Conservation (phyloP, 37 sponge, comb jelly and placozoan genomes). For the Spongilla lacustris region DNA sequence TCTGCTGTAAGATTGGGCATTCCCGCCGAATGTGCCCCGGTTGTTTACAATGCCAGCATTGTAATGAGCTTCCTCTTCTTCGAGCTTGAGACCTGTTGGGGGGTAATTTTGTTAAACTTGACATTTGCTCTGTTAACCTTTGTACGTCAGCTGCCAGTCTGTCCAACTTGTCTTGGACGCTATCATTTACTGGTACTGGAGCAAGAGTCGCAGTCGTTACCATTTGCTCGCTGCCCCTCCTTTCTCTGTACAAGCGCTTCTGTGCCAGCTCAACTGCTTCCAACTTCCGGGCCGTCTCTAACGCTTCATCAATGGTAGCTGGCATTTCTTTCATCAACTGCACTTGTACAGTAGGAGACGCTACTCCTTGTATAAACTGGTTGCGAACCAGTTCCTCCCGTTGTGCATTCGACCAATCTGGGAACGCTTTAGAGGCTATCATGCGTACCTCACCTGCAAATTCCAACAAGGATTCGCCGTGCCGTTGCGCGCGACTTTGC, state of each 20-base stretch:
- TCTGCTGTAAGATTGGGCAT: not conserved
- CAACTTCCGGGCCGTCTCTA: not conserved
- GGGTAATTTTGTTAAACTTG: not conserved
- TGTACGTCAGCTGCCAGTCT: not conserved
- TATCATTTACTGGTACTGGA: not conserved
- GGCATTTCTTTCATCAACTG: conserved; percentile 3
- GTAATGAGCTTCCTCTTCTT: not conserved
- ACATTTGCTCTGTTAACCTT: not conserved
- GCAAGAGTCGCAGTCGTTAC: not conserved
- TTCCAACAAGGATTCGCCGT: no score
- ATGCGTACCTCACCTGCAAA: no score
- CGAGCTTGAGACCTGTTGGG: not conserved
- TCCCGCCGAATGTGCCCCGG: not conserved
- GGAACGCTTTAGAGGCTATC: no score
- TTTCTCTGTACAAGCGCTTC: not conserved
- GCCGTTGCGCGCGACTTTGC: no score
- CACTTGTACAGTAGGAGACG: conserved; percentile 3
- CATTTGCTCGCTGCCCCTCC: not conserved
- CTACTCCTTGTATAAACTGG: not conserved
- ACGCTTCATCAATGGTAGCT: not conserved
- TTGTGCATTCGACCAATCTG: no score
- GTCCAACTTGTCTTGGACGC: not conserved
- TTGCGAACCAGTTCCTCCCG: no score
- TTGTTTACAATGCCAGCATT: not conserved
- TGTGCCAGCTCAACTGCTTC: conserved; percentile 16